A percentile compares a stretch with the other conserved stretches of the same genome.
Evolutionary conservation across 2,113 vertebrate genomes (phyloP).

Genomic region (Chionodraco myersi): DNA sequence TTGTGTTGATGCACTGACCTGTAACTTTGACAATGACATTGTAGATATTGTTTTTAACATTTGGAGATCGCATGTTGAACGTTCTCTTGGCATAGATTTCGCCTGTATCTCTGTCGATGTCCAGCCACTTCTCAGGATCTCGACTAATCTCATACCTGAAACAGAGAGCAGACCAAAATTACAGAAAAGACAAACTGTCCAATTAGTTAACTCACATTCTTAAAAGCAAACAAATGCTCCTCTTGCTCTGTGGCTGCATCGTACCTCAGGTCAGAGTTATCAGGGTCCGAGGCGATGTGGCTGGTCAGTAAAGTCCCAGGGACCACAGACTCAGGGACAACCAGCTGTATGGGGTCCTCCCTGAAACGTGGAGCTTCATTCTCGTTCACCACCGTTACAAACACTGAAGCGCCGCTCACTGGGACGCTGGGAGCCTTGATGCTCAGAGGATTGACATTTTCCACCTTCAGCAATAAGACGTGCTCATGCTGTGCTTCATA

Average conservation of each 20-base stretch:
- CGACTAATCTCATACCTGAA: conserved; percentile 88
- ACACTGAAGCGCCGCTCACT: conserved; percentile 83
- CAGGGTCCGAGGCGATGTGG: conserved; percentile 89
- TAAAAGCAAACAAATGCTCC: background rate
- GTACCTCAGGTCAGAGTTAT: conserved; percentile 87
- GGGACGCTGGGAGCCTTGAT: conserved; percentile 71
- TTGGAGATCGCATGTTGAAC: conserved; percentile 86
- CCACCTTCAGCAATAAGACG: conserved; percentile 83
- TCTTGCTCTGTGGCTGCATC: background rate
- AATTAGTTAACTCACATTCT: background rate
- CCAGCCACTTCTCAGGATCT: conserved; percentile 91
- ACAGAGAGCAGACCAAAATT: conserved; percentile 1
- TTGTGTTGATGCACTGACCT: conserved; percentile 80
- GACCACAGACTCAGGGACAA: conserved; percentile 85
- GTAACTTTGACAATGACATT: conserved; percentile 86
- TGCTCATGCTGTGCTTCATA: conserved; percentile 83
- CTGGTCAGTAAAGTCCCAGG: conserved; percentile 86
- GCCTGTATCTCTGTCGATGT: conserved; percentile 84
- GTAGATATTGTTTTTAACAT: conserved; percentile 89
- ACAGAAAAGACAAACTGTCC: background rate
- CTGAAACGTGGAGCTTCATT: conserved; percentile 91
- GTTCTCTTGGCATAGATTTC: conserved; percentile 82
- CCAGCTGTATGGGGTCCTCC: conserved; percentile 86
- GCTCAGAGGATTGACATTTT: conserved; percentile 86
- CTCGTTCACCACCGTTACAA: conserved; percentile 85